Evolutionary conservation across 1,140 invertebrate species (phyloP), one percentile per base, ranked within the genome.

Genomic region (Luehdorfia chinensis): DNA sequence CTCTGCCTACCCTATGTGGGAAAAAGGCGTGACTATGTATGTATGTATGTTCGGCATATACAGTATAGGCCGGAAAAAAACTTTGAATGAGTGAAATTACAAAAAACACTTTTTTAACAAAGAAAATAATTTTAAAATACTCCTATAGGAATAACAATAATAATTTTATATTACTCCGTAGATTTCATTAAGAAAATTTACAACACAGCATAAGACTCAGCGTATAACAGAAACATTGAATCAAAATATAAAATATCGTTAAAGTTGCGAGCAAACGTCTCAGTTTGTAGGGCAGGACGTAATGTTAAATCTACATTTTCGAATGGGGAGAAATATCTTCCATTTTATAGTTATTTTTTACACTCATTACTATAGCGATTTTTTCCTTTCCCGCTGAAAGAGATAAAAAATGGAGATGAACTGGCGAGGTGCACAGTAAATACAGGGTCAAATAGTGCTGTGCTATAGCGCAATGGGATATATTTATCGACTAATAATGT

Each of bases 321-420:
- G 15, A 43, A 43, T 43, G 39, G 39, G 39, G 39, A 59, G 49
- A 45, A 52, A 66, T 68, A 74, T 72, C 61, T 69, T 68, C 57
- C 60, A 49, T 63, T 67, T 68, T 67, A 66, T 69, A 70, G 60
- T 70, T 75, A 77, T 83, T 84, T 81, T 81, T 79, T 73, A 60
- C 70, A 70, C 73, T 85, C 76, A 85, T 85, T 85, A 85, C 78
- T 80, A 74, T 73, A 70, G 61, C 72, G 71, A 65, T 75, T 75
- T 66, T 50, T 59, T 62, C 75, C 73, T 77, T 81, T 79, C 73
- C 75, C 72, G 74, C 56, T 73, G 67, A 77, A 76, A 75, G 74
- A 79, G 72, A 80, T 79, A 85, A 85, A 85, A 85, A 80, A 81
- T 83, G 76, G 80, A 84, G 80, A 84, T 83, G 76, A 84, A 84